Evolutionary conservation across 2,113 vertebrate species (phyloP), one percentile per base, ranked within the genome.

Genomic region (Jacana jacana): DNA sequence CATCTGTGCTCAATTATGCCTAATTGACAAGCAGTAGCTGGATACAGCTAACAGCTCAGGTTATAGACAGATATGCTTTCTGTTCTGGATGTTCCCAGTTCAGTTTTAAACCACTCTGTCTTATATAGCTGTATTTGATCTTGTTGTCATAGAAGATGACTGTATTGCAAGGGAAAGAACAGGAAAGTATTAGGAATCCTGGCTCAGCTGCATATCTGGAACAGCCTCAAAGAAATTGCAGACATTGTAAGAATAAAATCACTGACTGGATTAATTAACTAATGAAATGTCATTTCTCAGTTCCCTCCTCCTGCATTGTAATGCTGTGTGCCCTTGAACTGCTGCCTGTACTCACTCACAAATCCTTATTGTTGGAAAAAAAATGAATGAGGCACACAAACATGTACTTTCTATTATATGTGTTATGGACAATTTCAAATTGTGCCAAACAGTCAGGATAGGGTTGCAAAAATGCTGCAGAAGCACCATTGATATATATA

Each of bases 271-370:
- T 86, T 93, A 84, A 95, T 95, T 89, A 94, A 69, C 60, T 94
- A 95, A 93, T 81, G 72, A 81, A 96, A 93, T 93, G 68, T 78
- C 60, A 93, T 91, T 88, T 91, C 65, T 95, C 42, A 71, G 51
- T 81, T 91, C 39, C 39, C 13, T 55, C 33, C 52, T 75, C 72
- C 73, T 88, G 68, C 60, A 79, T 17, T 71, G 55, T 68, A 91
- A 61, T 79, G 37, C 27, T 28, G 24, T 24, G 24, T 76, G 73
- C 25, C 88, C 90, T 94, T 95, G 86, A 91, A 89, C n/a, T 79
- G 25, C 58, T 73, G 86, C 71, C 27, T 48, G 30, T 46, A 51
- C 16, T 81, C 60, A 61, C 54, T 77, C 40, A 90, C 40, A 83
- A 77, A 39, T 23, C 31, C 70, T 86, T 70, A 66, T 9, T 63